Conservation (phyloP, 2,888 invertebrate species). For the Nudaria mundana region DNA sequence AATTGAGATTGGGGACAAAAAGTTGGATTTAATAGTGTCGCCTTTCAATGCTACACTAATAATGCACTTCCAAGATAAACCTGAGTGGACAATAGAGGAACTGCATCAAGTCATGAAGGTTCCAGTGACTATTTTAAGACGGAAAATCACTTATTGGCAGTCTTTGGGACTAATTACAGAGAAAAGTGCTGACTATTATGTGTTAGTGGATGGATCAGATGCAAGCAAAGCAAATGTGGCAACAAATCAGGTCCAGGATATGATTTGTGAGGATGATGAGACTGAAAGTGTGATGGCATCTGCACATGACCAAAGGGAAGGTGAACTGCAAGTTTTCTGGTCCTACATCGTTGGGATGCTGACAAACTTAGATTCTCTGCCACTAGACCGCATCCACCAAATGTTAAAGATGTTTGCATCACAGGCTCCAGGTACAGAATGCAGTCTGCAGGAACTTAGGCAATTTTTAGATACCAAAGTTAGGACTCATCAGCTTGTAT, state of each 20-base stretch:
- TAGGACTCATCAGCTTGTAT: slow-evolving; percentile 91
- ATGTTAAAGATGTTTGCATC: slow-evolving; percentile 98
- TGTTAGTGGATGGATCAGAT: slow-evolving; percentile 84
- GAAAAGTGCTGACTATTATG: slow-evolving; percentile 86
- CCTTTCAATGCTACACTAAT: slow-evolving; percentile 97
- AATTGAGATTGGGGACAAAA: slow-evolving; percentile 91
- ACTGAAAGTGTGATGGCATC: slow-evolving; percentile 97
- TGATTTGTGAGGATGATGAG: slow-evolving; percentile 94
- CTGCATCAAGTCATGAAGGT: slow-evolving; percentile 92
- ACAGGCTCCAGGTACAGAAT: slow-evolving; percentile 94
- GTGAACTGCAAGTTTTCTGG: slow-evolving; percentile 97
- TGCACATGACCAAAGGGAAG: slow-evolving; percentile 95
- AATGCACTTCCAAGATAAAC: slow-evolving; percentile 94
- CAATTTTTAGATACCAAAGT: slow-evolving; percentile 96
- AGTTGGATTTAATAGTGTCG: slow-evolving; percentile 90
- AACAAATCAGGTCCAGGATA: slow-evolving; percentile 79
- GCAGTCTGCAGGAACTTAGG: slow-evolving; percentile 92
- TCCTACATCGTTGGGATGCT: slow-evolving; percentile 98
- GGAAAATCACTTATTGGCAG: slow-evolving; percentile 96
- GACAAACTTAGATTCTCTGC: slow-evolving; percentile 95
- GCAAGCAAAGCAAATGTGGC: slow-evolving; percentile 78
- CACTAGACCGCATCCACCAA: slow-evolving; percentile 95
- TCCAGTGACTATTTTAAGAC: slow-evolving; percentile 90
- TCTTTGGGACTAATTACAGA: slow-evolving; percentile 94
- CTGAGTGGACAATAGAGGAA: slow-evolving; percentile 93